Base-by-base conservation (phyloP, 2,888 invertebrate genomes). In the Clivina fossor region DNA sequence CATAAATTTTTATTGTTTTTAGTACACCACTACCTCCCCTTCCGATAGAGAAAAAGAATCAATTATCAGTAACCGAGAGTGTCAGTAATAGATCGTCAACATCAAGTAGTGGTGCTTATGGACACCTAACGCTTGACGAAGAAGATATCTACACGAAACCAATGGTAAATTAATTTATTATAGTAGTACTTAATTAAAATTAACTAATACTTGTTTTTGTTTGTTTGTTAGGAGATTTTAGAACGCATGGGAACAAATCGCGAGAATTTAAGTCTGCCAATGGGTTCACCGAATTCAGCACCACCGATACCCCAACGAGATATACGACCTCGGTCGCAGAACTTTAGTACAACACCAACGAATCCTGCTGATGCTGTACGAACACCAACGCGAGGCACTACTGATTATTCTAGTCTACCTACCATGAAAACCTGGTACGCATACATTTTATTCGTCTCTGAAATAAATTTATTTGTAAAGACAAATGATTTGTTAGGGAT, bases 1-100 rank as follows among this genome's bases (percentile, higher is more conserved):
- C n/a, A n/a, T n/a, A n/a, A n/a, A n/a, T n/a, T n/a, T n/a, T n/a
- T n/a, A n/a, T n/a, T n/a, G n/a, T n/a, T 69, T 74, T 49, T 71
- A 88, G 88, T 69, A 89, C 90, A 1, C 92, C 92, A 1, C 69
- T 92, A 60, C 91, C 92, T 2, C 89, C 90, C 0, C 78, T 90
- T 26, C 89, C 90, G n/a, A 75, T 75, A 24, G 80, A 88, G 62
- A 85, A 88, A 59, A 81, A 82, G 61, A 65, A 66, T 7, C 60
- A 60, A 43, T 11, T 51, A 13, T 18, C 49, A 24, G 22, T 13
- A 44, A 58, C 62, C 33, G 71, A 71, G 58, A 71, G 69, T 62
- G 64, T 68, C 49, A 72, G 71, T 61, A 71, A 70, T 57, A 65
- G 71, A 40, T 71, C 72, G 16, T 71, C 72, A 1, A 74, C 73